These are phyloP conservation scores for Dermatemys mawii DNA, from an alignment of 2,113 vertebrate species.

Conservation along the genomic window DNA sequence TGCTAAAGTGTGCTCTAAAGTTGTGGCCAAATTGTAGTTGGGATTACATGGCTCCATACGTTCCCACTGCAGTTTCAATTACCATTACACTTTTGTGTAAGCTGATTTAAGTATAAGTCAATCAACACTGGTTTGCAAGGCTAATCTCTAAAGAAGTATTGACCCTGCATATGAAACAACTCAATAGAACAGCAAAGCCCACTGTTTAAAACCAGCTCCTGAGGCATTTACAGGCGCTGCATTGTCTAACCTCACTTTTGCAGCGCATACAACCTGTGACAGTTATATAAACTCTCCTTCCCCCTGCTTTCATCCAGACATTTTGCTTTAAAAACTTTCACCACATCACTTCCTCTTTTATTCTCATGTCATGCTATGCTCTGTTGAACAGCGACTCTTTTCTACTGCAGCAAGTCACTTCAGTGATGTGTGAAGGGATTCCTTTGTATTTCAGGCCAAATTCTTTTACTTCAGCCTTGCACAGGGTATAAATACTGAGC, in stretches of 20 bases:
- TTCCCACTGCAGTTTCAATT: slow-evolving; percentile 47
- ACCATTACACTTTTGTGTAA: slow-evolving; percentile 42
- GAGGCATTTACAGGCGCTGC: slow-evolving; percentile 2
- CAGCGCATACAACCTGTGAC: background rate
- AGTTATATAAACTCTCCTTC: background rate
- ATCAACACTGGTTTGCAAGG: slow-evolving; percentile 57
- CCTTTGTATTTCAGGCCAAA: background rate
- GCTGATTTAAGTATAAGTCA: slow-evolving; percentile 41
- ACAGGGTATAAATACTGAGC: background rate
- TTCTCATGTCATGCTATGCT: background rate
- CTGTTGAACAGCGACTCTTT: slow-evolving; percentile 1
- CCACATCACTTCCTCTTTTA: background rate
- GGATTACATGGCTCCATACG: slow-evolving; percentile 33
- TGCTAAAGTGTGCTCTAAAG: background rate
- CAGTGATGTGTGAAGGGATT: slow-evolving; percentile 19
- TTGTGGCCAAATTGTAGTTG: slow-evolving; percentile 23
- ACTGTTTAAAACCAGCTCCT: slow-evolving; percentile 18
- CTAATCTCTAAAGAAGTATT: slow-evolving; percentile 62
- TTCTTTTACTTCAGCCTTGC: background rate
- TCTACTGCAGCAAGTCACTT: background rate
- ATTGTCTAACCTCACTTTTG: background rate
- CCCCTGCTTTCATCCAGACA: background rate
- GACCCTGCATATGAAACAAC: slow-evolving; percentile 51
- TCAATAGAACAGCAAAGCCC: slow-evolving; percentile 17
- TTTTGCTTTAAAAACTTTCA: slow-evolving; percentile 3